Conservation (phyloP, 2,888 invertebrate genomes). For the Meiosimyza platycephala region DNA sequence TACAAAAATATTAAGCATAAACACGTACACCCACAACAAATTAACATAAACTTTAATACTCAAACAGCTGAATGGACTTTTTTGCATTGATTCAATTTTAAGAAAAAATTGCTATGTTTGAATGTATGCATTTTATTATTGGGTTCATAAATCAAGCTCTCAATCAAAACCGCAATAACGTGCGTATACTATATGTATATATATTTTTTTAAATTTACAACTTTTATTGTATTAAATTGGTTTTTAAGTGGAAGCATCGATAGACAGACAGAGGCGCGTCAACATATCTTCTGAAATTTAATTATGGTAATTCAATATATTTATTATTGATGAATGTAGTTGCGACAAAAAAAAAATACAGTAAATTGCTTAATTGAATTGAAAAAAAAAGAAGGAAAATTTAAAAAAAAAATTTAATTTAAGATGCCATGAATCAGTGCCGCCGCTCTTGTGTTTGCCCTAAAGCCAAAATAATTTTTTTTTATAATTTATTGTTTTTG, state of each 20-base stretch:
- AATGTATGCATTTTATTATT: too few species aligned
- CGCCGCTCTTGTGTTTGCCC: background rate
- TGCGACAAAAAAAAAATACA: background rate
- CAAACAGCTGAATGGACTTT: too few species aligned
- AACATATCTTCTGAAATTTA: conserved; percentile 48
- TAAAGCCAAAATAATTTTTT: too few species aligned
- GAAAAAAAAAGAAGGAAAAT: background rate
- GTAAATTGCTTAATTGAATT: conserved; percentile 13
- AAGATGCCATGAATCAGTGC: conserved; percentile 3
- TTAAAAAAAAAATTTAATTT: background rate
- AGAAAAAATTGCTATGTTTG: too few species aligned
- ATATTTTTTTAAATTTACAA: background rate
- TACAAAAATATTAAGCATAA: too few species aligned
- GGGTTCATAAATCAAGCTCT: conserved; percentile 16
- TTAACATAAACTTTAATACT: background rate
- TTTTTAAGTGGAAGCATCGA: background rate
- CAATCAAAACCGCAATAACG: background rate
- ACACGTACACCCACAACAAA: background rate
- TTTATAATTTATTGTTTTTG: background rate
- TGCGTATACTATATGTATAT: background rate
- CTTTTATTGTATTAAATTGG: background rate
- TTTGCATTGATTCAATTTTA: too few species aligned
- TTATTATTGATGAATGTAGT: conserved; percentile 52
- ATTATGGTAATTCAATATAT: conserved; percentile 62
- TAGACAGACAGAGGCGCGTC: background rate